Conservation (phyloP, 2,113 vertebrate species). For the Protobothrops mucrosquamatus region DNA sequence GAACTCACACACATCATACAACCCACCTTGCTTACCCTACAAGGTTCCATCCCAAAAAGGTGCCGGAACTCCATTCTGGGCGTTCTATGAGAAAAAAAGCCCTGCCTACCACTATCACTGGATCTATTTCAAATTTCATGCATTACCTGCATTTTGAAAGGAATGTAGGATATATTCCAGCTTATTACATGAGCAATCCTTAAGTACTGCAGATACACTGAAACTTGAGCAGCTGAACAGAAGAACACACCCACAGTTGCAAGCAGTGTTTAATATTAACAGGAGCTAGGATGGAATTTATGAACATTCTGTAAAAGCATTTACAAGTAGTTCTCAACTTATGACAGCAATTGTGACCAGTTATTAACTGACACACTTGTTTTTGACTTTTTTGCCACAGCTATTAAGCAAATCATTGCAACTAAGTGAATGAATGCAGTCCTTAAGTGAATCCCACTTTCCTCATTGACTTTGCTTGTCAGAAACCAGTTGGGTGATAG, state of each 20-base stretch:
- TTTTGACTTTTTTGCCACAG: neutral
- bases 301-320: neutral
- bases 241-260: neutral
- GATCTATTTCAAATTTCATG: neutral
- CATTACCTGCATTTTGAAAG: neutral
- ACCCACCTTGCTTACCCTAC: too few relatives aligned
- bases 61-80: too few relatives aligned
- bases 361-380: neutral
- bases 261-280: slow-evolving; percentile 9
- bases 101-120: neutral
- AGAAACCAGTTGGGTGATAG: neutral
- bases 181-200: neutral
- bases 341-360: neutral
- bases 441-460: neutral
- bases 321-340: neutral
- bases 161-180: neutral
- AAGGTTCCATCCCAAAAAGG: too few relatives aligned
- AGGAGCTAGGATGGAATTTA: neutral
- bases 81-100: too few relatives aligned
- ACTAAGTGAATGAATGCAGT: neutral
- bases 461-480: neutral
- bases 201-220: neutral
- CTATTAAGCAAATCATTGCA: neutral
- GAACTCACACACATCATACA: too few relatives aligned
- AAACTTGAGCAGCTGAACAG: neutral